phyloP scores from a whole-genome alignment of 2,113 vertebrate species.

The Vicugna pacos region DNA sequence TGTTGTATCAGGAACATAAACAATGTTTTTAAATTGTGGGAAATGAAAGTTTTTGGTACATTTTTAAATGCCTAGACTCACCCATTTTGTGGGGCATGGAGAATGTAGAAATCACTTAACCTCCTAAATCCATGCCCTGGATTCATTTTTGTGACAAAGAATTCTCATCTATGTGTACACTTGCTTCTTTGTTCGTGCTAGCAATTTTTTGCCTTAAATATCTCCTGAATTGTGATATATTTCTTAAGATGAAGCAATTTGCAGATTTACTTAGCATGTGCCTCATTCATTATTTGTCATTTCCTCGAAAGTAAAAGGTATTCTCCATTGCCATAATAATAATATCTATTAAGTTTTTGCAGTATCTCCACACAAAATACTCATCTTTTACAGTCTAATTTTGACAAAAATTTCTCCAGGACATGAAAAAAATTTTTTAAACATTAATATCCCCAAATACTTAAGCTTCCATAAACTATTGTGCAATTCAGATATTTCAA shows the following conservation, averaged over 20 bases:
- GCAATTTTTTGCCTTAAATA: slow-evolving; percentile 60
- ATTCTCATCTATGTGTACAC: slow-evolving; percentile 66
- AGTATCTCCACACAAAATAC: slow-evolving; percentile 27
- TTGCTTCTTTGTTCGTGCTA: slow-evolving; percentile 76
- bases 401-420: background rate
- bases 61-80: slow-evolving; percentile 66
- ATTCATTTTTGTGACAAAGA: slow-evolving; percentile 79
- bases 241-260: slow-evolving; percentile 51
- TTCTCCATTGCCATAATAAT: slow-evolving; percentile 47
- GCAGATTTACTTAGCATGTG: slow-evolving; percentile 35
- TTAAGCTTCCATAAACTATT: slow-evolving; percentile 62
- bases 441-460: slow-evolving; percentile 17
- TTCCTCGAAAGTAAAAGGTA: slow-evolving; percentile 79
- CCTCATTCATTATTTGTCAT: slow-evolving; percentile 71
- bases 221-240: slow-evolving; percentile 36
- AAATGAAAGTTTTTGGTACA: slow-evolving; percentile 78
- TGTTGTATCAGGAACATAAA: slow-evolving; percentile 78
- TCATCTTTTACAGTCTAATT: background rate
- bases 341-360: slow-evolving; percentile 62
- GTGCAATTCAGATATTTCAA: slow-evolving; percentile 58
- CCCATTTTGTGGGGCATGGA: slow-evolving; percentile 54
- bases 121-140: slow-evolving; percentile 24
- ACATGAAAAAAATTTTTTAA: slow-evolving; percentile 40
- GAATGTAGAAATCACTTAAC: slow-evolving; percentile 64
- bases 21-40: slow-evolving; percentile 80